Base-by-base conservation (phyloP, 2,888 invertebrate genomes). In the Ormyrus thymus region DNA sequence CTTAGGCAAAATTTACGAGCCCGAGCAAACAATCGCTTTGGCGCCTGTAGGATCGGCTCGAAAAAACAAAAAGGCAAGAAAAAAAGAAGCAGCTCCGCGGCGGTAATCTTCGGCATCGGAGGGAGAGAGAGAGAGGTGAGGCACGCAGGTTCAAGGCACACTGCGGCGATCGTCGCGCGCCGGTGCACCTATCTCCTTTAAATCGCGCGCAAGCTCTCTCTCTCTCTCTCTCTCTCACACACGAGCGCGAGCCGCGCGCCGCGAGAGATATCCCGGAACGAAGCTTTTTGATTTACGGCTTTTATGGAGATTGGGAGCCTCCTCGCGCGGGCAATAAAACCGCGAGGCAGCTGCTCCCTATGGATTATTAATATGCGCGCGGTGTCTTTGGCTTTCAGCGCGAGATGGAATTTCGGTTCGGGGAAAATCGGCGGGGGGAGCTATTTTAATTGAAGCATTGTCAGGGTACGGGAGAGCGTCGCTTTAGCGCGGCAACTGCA, bases 101-200 rank as follows among this genome's bases (percentile, higher is more conserved):
- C 65, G 51, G 75, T 79, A 81, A 79, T 79, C 79, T 77, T 81
- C 71, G 66, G 73, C 56, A 68, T 58, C 76, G 69, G n/a, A n/a
- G 61, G 48, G 11, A 59, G 68, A 73, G 77, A 48, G 77, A 71
- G 79, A 80, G 82, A 83, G 81, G 83, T 81, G 79, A 80, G 61
- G 71, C 69, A 70, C 70, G 69, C 76, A 69, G 75, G 74, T 69
- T 76, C 76, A 76, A 76, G 76, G 75, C 55, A 55, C 29, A 29
- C 3, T 56, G 53, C 56, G 10, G 29, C 68, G 29, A 29, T 29
- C 29, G 66, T 58, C 70, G 70, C 64, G 70, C 46, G 51, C 51
- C 51, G 15, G 55, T 11, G 69, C 75, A 69, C 71, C 58, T 76
- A 76, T 76, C 76, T 76, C 71, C 70, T 56, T 29, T 55, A 62